phyloP scores from a whole-genome alignment of 2,888 invertebrate genomes.

The Spilarctia lutea region DNA sequence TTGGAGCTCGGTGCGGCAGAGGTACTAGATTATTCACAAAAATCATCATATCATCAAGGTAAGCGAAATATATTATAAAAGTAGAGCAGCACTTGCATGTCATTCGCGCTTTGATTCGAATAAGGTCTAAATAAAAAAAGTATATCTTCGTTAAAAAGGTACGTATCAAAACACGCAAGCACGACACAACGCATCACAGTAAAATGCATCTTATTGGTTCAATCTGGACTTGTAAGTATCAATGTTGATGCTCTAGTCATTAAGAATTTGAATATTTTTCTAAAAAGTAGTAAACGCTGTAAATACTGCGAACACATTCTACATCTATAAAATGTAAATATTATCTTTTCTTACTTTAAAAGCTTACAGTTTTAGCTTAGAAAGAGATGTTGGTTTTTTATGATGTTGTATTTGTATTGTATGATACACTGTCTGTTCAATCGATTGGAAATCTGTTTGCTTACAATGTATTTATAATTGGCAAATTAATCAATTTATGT shows the following conservation, averaged over 20 bases:
- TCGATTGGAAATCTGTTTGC: not conserved
- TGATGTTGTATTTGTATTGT: conserved; percentile 26
- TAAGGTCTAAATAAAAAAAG: conserved; percentile 42
- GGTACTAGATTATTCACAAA: conserved; percentile 64
- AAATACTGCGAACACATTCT: conserved; percentile 66
- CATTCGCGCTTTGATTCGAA: conserved; percentile 48
- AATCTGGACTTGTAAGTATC: conserved; percentile 53
- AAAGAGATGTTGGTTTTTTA: conserved; percentile 31
- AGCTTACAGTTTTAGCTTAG: conserved; percentile 59
- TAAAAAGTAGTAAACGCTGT: conserved; percentile 70
- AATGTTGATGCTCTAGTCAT: conserved; percentile 35
- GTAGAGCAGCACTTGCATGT: conserved; percentile 62
- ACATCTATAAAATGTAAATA: conserved; percentile 57
- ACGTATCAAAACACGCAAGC: conserved; percentile 60
- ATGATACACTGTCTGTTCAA: conserved; percentile 3
- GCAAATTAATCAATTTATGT: not conserved
- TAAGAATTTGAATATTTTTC: not conserved
- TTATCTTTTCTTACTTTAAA: conserved; percentile 54
- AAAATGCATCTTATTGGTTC: conserved; percentile 19
- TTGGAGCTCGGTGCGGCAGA: conserved; percentile 77
- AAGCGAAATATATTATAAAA: conserved; percentile 57
- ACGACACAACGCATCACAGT: conserved; percentile 38
- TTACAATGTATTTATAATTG: not conserved
- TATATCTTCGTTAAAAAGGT: conserved; percentile 54
- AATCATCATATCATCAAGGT: conserved; percentile 74